Evolutionary conservation across 2,113 vertebrate species (phyloP).

Genomic region (Archocentrus centrarchus): DNA sequence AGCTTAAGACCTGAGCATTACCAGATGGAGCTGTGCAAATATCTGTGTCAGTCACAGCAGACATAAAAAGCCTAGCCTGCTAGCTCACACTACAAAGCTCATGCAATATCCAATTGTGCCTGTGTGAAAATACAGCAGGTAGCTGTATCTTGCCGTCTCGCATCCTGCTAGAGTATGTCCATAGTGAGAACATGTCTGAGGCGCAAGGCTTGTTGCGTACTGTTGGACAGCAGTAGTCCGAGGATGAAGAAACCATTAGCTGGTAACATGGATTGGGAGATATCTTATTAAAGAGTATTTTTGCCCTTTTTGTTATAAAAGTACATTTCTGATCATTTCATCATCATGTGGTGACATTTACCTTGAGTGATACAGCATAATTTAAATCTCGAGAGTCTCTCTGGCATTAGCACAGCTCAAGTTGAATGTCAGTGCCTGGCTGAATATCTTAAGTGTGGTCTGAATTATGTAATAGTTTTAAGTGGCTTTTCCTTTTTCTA

Average conservation of each 20-base stretch:
- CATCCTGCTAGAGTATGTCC: not conserved
- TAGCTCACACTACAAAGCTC: not conserved
- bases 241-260: not conserved
- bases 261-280: not conserved
- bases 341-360: slow-evolving; percentile 66
- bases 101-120: not conserved
- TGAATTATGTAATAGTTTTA: slow-evolving; percentile 48
- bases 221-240: not conserved
- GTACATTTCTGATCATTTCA: slow-evolving; percentile 48
- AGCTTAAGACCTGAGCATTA: not conserved
- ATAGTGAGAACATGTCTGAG: not conserved
- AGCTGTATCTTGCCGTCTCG: not conserved
- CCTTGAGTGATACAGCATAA: slow-evolving; percentile 53
- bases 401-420: slow-evolving; percentile 63
- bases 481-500: slow-evolving; percentile 25
- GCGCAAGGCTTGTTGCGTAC: not conserved
- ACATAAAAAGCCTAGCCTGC: not conserved
- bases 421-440: slow-evolving; percentile 62
- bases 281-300: not conserved
- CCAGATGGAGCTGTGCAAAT: not conserved
- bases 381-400: slow-evolving; percentile 45
- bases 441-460: slow-evolving; percentile 47
- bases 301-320: slow-evolving; percentile 24
- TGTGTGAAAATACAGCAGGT: not conserved
- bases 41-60: not conserved